These are phyloP conservation scores for Abramis brama DNA, from an alignment of 2,113 vertebrate genomes.

Conservation along the genomic window DNA sequence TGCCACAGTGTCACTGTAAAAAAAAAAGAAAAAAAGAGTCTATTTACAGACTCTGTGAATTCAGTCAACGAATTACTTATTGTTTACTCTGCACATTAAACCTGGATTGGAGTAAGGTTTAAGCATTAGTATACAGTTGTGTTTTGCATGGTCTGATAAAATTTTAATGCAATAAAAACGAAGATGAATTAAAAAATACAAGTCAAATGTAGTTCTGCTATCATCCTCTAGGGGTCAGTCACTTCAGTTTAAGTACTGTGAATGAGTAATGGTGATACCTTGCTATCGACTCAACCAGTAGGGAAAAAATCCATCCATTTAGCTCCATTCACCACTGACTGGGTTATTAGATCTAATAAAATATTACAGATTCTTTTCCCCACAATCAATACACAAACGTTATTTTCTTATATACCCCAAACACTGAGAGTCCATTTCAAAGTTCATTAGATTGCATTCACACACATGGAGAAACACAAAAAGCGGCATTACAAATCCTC, in stretches of 20 bases:
- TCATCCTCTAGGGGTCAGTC: conserved; percentile 2
- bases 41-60: neutral
- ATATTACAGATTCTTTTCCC: conserved; percentile 39
- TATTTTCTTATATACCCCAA: conserved; percentile 17
- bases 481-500: conserved; percentile 7
- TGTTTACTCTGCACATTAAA: neutral
- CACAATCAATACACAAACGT: conserved; percentile 50
- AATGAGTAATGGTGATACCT: conserved; percentile 2
- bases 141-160: neutral
- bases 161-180: neutral
- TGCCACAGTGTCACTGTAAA: neutral
- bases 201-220: neutral
- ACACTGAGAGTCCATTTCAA: neutral
- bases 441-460: conserved; percentile 23
- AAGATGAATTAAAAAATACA: neutral
- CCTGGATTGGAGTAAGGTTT: neutral
- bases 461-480: neutral
- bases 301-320: conserved; percentile 20
- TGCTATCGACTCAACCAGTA: neutral
- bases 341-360: conserved; percentile 34
- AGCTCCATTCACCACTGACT: conserved; percentile 10
- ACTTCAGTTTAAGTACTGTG: neutral
- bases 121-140: neutral
- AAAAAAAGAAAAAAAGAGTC: no score
- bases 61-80: neutral